Evolutionary conservation across 2,888 invertebrate genomes (phyloP), one percentile per base, ranked within the genome.

Genomic region (Chrysotoxum bicinctum): DNA sequence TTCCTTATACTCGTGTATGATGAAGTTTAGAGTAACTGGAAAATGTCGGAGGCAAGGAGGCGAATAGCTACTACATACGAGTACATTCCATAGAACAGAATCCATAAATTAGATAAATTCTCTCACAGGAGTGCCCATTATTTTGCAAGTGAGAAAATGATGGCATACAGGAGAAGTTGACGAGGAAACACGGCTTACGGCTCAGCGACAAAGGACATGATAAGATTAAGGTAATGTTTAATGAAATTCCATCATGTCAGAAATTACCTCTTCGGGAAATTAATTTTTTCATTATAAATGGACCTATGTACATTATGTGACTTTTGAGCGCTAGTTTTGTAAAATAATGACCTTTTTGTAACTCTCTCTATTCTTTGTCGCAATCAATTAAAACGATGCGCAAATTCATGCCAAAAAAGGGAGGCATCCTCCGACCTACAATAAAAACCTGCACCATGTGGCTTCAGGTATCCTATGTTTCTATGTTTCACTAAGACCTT

Each of bases 171-270:
- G 3, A 21, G 35, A 7, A 21, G 3, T 58, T 23, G 37, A n/a
- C 37, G 58, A 21, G 6, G 19, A 43, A 21, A 60, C 35, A 56
- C 19, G 35, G 21, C 8, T 16, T n/a, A 26, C 50, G 26, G 26
- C 14, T n/a, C n/a, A 30, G 26, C 45, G 9, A 56, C 37, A 21
- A 26, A 19, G 21, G 50, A 50, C 12, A 23, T 40, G 56, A 74
- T 69, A 58, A 83, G 68, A 78, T 74, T n/a, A 69, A 56, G 62
- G 56, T 64, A 60, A 74, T 79, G 43, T 58, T 78, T 83, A 83
- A 83, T 83, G 83, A 83, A 83, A 83, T 83, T 83, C 83, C 83
- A 66, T 50, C 74, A 75, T 79, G 83, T 79, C 75, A 75, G 70
- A 79, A 58, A 73, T 74, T 70, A 74, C 14, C 79, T 74, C 70